Evolutionary conservation across 2,888 invertebrate genomes (phyloP).

Genomic region (Amblyjoppa fuscipennis): DNA sequence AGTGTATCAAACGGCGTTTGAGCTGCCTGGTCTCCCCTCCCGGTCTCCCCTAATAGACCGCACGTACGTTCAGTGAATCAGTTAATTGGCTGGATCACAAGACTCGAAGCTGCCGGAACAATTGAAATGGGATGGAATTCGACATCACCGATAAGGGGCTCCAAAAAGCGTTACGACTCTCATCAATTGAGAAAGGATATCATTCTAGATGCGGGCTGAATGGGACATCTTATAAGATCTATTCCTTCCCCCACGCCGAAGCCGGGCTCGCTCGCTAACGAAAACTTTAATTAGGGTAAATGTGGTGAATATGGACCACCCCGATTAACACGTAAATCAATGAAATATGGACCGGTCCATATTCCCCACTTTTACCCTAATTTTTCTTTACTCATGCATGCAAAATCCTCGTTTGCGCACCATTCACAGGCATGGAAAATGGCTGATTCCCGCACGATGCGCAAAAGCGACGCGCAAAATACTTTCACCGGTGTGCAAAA

Average conservation of each 20-base stretch:
- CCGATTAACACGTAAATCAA: no score
- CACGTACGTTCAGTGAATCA: background rate
- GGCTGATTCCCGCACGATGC: no score
- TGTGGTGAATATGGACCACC: no score
- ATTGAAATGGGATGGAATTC: background rate
- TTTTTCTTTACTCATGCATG: no score
- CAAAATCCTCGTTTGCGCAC: no score
- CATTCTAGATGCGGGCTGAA: background rate
- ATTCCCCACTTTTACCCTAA: no score
- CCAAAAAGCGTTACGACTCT: background rate
- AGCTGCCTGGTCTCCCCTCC: background rate
- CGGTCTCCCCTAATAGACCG: background rate
- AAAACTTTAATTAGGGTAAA: background rate
- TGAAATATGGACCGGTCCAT: no score
- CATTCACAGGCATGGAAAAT: no score
- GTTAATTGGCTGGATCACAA: background rate
- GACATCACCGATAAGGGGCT: background rate
- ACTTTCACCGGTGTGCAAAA: no score
- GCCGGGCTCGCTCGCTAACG: background rate
- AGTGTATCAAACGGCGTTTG: constrained; percentile 10
- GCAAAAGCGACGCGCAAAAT: no score
- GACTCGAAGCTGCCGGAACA: background rate
- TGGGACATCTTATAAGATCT: background rate
- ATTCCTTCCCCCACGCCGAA: background rate
- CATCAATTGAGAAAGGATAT: background rate